These are phyloP conservation scores for Scaptomyza parva DNA, from an alignment of 2,888 invertebrate species.

Conservation along the genomic window DNA sequence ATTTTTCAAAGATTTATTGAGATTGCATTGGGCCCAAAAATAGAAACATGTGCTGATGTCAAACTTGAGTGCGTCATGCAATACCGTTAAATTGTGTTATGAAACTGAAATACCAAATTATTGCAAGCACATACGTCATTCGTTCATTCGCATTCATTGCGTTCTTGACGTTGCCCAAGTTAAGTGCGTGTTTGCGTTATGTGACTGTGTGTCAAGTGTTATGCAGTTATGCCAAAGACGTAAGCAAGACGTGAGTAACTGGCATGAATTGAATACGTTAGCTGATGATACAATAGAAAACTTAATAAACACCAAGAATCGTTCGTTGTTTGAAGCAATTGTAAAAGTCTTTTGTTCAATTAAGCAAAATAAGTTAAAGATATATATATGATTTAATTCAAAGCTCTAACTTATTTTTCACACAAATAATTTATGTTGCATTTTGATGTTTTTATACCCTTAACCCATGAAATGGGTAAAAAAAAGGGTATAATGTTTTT, in stretches of 20 bases:
- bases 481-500: no score
- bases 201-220: background rate
- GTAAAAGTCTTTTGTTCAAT: background rate
- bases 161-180: constrained; percentile 9
- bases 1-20: background rate
- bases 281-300: background rate
- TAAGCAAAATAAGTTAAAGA: background rate
- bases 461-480: no score
- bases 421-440: no score
- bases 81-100: constrained; percentile 5
- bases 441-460: no score
- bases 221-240: background rate
- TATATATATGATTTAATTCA: background rate
- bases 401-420: background rate
- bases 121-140: constrained; percentile 44
- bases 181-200: background rate
- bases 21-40: constrained; percentile 16
- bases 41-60: constrained; percentile 29
- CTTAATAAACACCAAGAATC: background rate
- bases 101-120: constrained; percentile 20
- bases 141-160: constrained; percentile 2
- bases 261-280: background rate
- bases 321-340: background rate
- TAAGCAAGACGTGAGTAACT: background rate
- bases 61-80: constrained; percentile 35